phyloP scores from a whole-genome alignment of 2,113 vertebrate genomes.

The Aplodontia rufa region DNA sequence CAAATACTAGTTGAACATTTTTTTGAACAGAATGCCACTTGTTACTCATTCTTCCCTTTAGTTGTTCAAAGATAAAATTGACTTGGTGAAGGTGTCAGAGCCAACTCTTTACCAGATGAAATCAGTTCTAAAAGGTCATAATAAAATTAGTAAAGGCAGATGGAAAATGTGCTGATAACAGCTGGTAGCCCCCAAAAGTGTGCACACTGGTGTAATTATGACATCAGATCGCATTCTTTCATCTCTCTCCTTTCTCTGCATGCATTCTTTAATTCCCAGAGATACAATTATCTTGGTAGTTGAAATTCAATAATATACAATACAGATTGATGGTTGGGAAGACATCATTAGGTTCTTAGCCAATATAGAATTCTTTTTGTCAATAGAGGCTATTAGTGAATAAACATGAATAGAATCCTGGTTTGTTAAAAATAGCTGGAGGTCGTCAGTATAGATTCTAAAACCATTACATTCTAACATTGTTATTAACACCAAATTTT shows the following conservation, averaged over 20 bases:
- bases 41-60: constrained; percentile 40
- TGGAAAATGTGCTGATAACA: constrained; percentile 63
- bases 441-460: not conserved
- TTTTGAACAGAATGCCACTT: constrained; percentile 57
- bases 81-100: constrained; percentile 28
- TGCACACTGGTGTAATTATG: constrained; percentile 57
- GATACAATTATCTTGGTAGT: constrained; percentile 65
- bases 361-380: constrained; percentile 52
- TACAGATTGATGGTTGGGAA: constrained; percentile 56
- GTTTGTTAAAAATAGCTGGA: constrained; percentile 41
- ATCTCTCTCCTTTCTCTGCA: constrained; percentile 10
- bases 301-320: constrained; percentile 70
- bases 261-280: constrained; percentile 65
- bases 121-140: constrained; percentile 67
- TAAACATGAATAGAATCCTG: constrained; percentile 14
- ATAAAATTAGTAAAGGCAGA: constrained; percentile 74
- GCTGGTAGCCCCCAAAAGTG: constrained; percentile 53
- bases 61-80: constrained; percentile 49
- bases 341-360: constrained; percentile 47
- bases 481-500: not conserved
- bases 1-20: not conserved
- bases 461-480: not conserved
- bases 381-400: constrained; percentile 6
- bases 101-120: constrained; percentile 58
- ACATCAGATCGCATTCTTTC: not conserved